Percentiles rank a stretch among this genome's conserved stretches.
Evolutionary conservation across 2,797 vertebrate genomes (phyloP).

Genomic region (Esox masquinongy): DNA sequence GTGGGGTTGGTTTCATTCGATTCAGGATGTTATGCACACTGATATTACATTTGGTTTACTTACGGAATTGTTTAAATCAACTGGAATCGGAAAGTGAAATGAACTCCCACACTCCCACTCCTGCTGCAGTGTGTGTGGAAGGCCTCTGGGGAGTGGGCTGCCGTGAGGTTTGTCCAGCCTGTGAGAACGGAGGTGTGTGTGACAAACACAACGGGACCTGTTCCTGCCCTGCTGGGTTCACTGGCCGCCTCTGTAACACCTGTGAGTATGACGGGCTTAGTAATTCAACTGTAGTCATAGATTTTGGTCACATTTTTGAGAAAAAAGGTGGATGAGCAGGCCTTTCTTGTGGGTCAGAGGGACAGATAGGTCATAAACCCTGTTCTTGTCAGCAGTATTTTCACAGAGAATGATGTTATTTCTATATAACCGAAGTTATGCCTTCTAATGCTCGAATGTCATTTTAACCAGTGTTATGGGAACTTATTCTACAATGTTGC

Average conservation of each 20-base stretch:
- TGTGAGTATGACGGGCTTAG: constrained; percentile 74
- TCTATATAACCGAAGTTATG: constrained; percentile 18
- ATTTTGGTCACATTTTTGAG: constrained; percentile 9
- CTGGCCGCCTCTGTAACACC: constrained; percentile 81
- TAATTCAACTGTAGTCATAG: background rate
- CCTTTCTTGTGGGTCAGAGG: constrained; percentile 3
- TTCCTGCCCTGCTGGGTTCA: constrained; percentile 79
- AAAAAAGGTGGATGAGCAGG: constrained; percentile 19
- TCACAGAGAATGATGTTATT: constrained; percentile 27
- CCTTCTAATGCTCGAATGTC: constrained; percentile 12
- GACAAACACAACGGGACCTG: constrained; percentile 81
- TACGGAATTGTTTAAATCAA: no score
- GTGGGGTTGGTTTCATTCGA: no score
- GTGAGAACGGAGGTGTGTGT: constrained; percentile 81
- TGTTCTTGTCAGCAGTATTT: constrained; percentile 28
- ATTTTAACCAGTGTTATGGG: constrained; percentile 34
- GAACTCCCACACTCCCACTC: background rate
- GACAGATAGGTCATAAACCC: constrained; percentile 13
- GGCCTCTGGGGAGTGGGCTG: constrained; percentile 88
- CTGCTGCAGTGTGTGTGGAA: constrained; percentile 78
- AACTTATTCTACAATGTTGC: constrained; percentile 21
- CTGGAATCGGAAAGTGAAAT: background rate
- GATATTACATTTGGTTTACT: no score
- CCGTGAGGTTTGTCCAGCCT: constrained; percentile 78
- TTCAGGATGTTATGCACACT: no score